Base-by-base conservation (phyloP, 2,888 invertebrate genomes). In the Noctua janthe region DNA sequence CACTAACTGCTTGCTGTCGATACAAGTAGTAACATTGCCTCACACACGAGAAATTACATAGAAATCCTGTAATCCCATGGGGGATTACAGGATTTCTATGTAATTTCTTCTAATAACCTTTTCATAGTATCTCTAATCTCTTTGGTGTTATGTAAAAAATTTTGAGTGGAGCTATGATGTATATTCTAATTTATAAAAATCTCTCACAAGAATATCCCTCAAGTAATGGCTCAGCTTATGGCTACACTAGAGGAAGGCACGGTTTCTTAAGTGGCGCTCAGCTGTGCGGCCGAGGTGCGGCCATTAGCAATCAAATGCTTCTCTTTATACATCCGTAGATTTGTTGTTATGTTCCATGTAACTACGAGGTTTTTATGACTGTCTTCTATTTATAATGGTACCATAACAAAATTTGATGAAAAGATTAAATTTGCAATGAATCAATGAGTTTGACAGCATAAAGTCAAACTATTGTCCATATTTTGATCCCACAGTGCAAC, bases 241-340 rank as follows among this genome's bases (percentile, higher is more conserved):
- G 87, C 76, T 70, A 71, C 74, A 72, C 75, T 85, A 82, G 67
- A 54, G 39, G 71, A 71, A 72, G 80, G 79, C 72, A 74, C 67
- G 80, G 85, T 67, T 77, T 74, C 78, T 84, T 84, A 88, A 90
- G 90, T 90, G 87, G 91, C 76, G 84, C 90, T 90, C 90, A 90
- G 88, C 86, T 90, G 88, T 64, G 82, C 35, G 71, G 80, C 69
- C 78, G 84, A 84, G 81, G 80, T 77, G 85, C 78, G 76, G 80
- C 73, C 76, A 64, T 80, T 81, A 73, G 90, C 78, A 86, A 90
- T 90, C 85, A 90, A 87, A 85, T 39, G 73, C 54, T 76, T 74
- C 13, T 54, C 51, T 86, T 76, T 78, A 73, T 64, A 81, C 67
- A 73, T 73, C 47, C 67, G 67, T 77, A 77, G 71, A 81, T 87